Evolutionary conservation across 2,797 vertebrate species (phyloP), one percentile per base, ranked within the genome.

Genomic region (Molothrus ater): DNA sequence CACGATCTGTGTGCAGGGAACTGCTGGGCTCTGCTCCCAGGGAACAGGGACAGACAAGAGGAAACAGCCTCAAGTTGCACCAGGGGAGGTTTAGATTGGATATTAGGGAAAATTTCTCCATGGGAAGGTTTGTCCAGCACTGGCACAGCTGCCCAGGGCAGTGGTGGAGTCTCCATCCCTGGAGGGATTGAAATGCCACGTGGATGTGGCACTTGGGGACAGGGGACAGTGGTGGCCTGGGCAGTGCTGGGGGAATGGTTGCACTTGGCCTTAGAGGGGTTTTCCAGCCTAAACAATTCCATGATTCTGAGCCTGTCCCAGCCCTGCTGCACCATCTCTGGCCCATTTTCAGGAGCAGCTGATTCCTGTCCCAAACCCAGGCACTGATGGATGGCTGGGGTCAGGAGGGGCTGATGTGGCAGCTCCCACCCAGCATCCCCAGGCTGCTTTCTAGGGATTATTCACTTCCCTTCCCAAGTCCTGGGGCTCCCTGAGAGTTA

Each of bases 151-250:
- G 34, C 63, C 7, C 63, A 56, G 26, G 4, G 32, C 24, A n/a
- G 42, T 36, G 64, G 0, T 61, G 32, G 50, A 0, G 18, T 50
- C 19, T 0, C 36, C 64, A 64, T 63, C 5, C 7, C 56, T 64
- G 36, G 9, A 64, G 36, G 32, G 57, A n/a, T 89, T 63, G 50
- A 13, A 57, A 43, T 64, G 5, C 43, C 0, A 0, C 0, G 5
- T 15, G 50, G 32, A 64, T 70, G 71, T 64, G 87, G 20, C 72
- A 16, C 57, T 1, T 64, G 43, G 36, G 64, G 79, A 51, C 57
- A 7, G 0, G 3, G 48, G 2, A 0, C 7, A 48, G 36, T 10
- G 53, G 25, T 81, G 63, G 12, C 21, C 10, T 54, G 7, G 18
- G 34, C 47, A 40, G 21, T 47, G 42, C 54, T 40, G 54, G 14